Percentiles rank a stretch among this genome's conserved stretches.
phyloP scores from a whole-genome alignment of 1,140 invertebrate genomes.

The Lasaia peninsularis region DNA sequence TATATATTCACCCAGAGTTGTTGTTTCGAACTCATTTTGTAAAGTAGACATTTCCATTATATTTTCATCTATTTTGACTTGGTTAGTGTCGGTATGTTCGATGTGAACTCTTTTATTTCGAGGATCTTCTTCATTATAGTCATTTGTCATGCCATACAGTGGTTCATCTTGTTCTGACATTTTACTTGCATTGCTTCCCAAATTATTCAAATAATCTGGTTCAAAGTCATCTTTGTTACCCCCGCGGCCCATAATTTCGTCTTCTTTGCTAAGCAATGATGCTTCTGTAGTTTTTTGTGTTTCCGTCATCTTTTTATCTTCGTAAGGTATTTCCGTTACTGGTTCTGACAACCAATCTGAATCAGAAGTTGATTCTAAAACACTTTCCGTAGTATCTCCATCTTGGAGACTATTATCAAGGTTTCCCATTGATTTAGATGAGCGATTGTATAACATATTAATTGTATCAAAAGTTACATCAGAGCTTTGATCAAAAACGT shows the following conservation, averaged over 20 bases:
- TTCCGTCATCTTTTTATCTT: conserved; percentile 45
- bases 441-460: conserved; percentile 49
- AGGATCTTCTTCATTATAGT: conserved; percentile 59
- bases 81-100: conserved; percentile 34
- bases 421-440: conserved; percentile 50
- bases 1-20: conserved; percentile 54
- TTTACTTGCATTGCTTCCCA: conserved; percentile 44
- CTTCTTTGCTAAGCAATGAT: conserved; percentile 35
- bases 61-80: conserved; percentile 23
- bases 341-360: conserved; percentile 59
- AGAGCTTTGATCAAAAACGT: conserved; percentile 33
- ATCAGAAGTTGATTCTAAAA: conserved; percentile 31
- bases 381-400: conserved; percentile 28
- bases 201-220: conserved; percentile 61
- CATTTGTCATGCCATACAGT: conserved; percentile 50
- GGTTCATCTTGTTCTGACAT: conserved; percentile 45
- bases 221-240: conserved; percentile 57
- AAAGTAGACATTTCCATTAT: conserved; percentile 19
- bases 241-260: conserved; percentile 49
- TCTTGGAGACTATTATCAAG: conserved; percentile 24
- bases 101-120: conserved; percentile 62
- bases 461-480: conserved; percentile 54
- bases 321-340: conserved; percentile 52
- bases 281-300: conserved; percentile 43
- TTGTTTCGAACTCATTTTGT: conserved; percentile 37